Percentiles rank a stretch among this genome's conserved stretches.
Evolutionary conservation across 1,140 invertebrate species (phyloP).

Genomic region (Reticulitermes speratus): DNA sequence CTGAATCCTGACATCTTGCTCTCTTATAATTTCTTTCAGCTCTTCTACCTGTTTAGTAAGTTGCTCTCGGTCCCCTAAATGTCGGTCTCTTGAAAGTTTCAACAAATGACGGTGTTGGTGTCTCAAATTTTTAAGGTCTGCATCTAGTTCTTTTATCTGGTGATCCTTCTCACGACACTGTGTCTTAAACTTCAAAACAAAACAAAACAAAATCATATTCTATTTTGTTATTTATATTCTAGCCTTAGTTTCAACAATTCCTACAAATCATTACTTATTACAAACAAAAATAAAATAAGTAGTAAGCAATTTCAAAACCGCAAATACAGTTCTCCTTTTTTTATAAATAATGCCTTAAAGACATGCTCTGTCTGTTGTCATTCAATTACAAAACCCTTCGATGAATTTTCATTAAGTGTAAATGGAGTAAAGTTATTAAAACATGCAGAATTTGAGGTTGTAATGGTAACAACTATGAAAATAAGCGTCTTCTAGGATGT

Average conservation of each 20-base stretch:
- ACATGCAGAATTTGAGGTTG: no score
- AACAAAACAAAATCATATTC: neutral
- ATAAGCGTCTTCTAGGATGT: no score
- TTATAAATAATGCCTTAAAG: neutral
- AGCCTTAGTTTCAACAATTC: neutral
- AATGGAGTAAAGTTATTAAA: neutral
- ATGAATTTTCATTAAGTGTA: neutral
- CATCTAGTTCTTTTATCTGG: neutral
- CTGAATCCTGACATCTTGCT: slow-evolving; percentile 68
- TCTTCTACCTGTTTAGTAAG: slow-evolving; percentile 62
- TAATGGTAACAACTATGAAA: no score
- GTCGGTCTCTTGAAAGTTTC: slow-evolving; percentile 67
- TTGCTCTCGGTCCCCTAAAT: slow-evolving; percentile 70
- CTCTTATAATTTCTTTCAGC: slow-evolving; percentile 60
- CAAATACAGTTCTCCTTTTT: neutral
- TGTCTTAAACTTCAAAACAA: neutral
- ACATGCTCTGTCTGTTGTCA: neutral
- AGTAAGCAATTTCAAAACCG: neutral
- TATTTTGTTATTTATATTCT: neutral
- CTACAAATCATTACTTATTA: neutral
- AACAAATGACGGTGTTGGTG: slow-evolving; percentile 65
- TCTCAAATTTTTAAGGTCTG: slow-evolving; percentile 31
- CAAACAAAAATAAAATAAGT: neutral
- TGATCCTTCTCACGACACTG: slow-evolving; percentile 1
- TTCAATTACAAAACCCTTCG: neutral